Percentiles rank a stretch among this genome's conserved stretches.
Evolutionary conservation across 2,113 vertebrate species (phyloP).

Genomic region (Mobula birostris): DNA sequence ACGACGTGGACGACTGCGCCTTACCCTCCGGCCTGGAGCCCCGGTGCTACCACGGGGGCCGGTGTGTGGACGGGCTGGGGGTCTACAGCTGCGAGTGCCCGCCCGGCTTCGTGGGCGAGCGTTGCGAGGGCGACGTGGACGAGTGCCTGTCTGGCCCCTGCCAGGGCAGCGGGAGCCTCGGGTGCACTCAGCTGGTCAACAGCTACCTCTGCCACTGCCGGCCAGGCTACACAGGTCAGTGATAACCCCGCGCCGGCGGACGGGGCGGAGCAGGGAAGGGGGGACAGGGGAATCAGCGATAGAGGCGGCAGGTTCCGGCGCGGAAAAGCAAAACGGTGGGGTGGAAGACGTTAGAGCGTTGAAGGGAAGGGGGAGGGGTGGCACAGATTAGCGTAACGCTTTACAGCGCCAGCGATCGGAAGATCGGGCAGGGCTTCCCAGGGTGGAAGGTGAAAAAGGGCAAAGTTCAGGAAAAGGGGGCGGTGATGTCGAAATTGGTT

Average conservation of each 20-base stretch:
- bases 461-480: no score
- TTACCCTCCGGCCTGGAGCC: conserved; percentile 40
- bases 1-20: conserved; percentile 51
- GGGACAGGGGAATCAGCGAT: no score
- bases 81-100: conserved; percentile 51
- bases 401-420: no score
- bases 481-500: no score
- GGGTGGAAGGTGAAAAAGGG: no score
- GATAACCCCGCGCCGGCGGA: background rate
- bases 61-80: conserved; percentile 48
- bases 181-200: background rate
- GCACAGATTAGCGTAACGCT: no score
- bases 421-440: no score
- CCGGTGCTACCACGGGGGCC: conserved; percentile 44
- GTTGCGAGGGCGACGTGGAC: background rate
- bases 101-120: conserved; percentile 51
- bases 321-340: no score
- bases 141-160: background rate
- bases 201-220: background rate
- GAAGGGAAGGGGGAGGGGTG: no score
- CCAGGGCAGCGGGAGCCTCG: background rate
- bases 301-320: no score
- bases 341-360: no score
- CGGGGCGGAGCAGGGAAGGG: background rate
- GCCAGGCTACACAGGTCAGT: background rate